phyloP scores from a whole-genome alignment of 2,888 invertebrate genomes.

The Lithophane socia region DNA sequence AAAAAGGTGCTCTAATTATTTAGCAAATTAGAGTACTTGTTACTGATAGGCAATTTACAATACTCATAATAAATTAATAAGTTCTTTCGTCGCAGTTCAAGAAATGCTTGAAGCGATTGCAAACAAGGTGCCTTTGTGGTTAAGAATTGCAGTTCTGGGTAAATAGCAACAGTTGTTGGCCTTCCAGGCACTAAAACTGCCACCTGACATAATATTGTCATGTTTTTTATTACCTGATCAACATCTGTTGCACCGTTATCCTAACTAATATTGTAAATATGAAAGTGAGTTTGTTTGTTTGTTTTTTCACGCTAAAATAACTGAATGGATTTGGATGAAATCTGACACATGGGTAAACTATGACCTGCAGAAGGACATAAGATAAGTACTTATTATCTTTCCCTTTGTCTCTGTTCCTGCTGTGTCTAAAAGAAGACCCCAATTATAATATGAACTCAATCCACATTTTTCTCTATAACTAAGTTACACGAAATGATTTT shows the following conservation, averaged over 20 bases:
- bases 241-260: neutral
- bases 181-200: neutral
- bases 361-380: no score
- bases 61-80: constrained; percentile 11
- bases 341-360: no score
- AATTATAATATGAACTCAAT: neutral
- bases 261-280: no score
- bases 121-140: constrained; percentile 21
- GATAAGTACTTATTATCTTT: neutral
- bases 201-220: constrained; percentile 5
- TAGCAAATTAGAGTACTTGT: neutral
- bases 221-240: neutral
- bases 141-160: constrained; percentile 32
- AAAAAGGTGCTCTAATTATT: neutral
- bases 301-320: no score
- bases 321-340: no score
- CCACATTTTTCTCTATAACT: neutral
- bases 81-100: constrained; percentile 5
- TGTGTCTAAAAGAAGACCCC: neutral
- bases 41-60: neutral
- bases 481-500: constrained; percentile 9
- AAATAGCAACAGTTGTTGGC: constrained; percentile 47
- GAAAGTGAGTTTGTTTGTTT: no score
- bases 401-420: neutral
- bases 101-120: constrained; percentile 4